A percentile compares a stretch with the other conserved stretches of the same genome.
phyloP scores from a whole-genome alignment of 1,140 invertebrate species.

The Apis mellifera region Amel_HAv3.1 CM009939.2:9682001-9682500 shows the following conservation, averaged over 20 bases:
- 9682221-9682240: constrained; percentile 74
- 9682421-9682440: constrained; percentile 80
- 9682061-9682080: too few species aligned
- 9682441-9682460: constrained; percentile 75
- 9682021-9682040: too few species aligned
- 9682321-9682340: constrained; percentile 79
- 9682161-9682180: constrained; percentile 66
- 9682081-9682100: too few species aligned
- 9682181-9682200: constrained; percentile 77
- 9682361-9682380: constrained; percentile 91
- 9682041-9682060: too few species aligned
- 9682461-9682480: constrained; percentile 78
- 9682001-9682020: too few species aligned
- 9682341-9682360: constrained; percentile 81
- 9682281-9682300: constrained; percentile 74
- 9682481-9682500: constrained; percentile 81
- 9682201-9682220: constrained; percentile 79
- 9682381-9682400: constrained; percentile 93
- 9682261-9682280: constrained; percentile 77
- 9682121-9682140: too few species aligned
- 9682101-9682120: too few species aligned
- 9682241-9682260: constrained; percentile 78
- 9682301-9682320: constrained; percentile 78
- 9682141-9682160: background rate
- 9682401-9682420: constrained; percentile 92